A percentile compares a stretch with the other conserved stretches of the same genome.
phyloP scores from a whole-genome alignment of 2,888 invertebrate species.

The Chorisops tibialis region DNA sequence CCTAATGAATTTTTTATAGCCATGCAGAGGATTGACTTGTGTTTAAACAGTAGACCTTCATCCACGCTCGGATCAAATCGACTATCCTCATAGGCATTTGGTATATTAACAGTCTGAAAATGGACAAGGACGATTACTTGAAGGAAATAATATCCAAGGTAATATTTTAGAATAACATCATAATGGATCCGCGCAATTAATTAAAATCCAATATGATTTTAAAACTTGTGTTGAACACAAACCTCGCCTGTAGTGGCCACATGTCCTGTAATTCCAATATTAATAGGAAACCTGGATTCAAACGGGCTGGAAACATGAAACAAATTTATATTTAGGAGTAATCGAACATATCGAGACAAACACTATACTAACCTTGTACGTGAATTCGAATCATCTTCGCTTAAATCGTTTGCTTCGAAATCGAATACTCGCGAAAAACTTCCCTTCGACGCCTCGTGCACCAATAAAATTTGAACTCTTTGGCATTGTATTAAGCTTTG shows the following conservation, averaged over 20 bases:
- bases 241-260: conserved; percentile 95
- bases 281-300: conserved; percentile 91
- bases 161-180: too few relatives aligned
- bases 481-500: conserved; percentile 93
- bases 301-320: conserved; percentile 66
- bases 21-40: conserved; percentile 91
- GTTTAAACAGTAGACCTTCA: conserved; percentile 76
- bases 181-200: too few relatives aligned
- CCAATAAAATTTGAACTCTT: conserved; percentile 88
- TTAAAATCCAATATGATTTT: too few relatives aligned
- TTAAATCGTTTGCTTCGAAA: conserved; percentile 84
- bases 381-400: conserved; percentile 74
- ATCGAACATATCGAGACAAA: not conserved
- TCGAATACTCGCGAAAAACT: conserved; percentile 94
- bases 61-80: conserved; percentile 87
- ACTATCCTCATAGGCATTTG: conserved; percentile 82
- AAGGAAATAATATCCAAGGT: too few relatives aligned
- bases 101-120: conserved; percentile 82
- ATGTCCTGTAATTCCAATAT: conserved; percentile 91
- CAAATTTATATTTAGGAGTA: conserved; percentile 10
- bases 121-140: too few relatives aligned
- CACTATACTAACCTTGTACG: conserved; percentile 62
- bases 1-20: conserved; percentile 91
- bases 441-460: conserved; percentile 86
- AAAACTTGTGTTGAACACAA: conserved; percentile 42